A percentile compares a stretch with the other conserved stretches of the same genome.
phyloP scores from a whole-genome alignment of 2,888 invertebrate species.

The Achlya flavicornis region DNA sequence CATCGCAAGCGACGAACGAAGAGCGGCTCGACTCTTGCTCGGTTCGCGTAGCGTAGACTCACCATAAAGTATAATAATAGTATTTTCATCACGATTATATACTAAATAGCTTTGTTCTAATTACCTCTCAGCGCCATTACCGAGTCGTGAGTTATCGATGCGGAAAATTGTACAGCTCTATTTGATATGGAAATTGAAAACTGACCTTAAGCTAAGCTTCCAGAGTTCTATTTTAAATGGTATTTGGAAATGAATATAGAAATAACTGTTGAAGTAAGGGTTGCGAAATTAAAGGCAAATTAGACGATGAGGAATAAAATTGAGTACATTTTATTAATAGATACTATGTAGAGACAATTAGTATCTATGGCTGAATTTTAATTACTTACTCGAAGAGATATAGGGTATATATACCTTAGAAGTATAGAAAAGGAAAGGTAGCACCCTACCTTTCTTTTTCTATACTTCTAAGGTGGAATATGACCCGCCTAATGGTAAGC shows the following conservation, averaged over 20 bases:
- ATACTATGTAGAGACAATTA: not conserved
- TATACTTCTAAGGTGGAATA: too few relatives aligned
- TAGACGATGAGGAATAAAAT: not conserved
- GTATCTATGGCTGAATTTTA: too few relatives aligned
- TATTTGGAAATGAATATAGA: not conserved
- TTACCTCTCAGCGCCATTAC: not conserved
- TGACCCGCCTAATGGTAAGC: too few relatives aligned
- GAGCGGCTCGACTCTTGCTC: too few relatives aligned
- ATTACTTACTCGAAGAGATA: too few relatives aligned
- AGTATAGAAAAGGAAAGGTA: too few relatives aligned
- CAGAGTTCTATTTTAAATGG: not conserved
- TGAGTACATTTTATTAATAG: not conserved
- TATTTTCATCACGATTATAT: constrained; percentile 3
- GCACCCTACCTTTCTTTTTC: too few relatives aligned
- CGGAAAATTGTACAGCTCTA: not conserved
- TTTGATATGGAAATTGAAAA: not conserved
- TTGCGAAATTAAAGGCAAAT: not conserved
- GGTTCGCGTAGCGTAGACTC: too few relatives aligned
- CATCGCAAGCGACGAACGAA: too few relatives aligned
- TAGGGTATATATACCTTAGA: too few relatives aligned
- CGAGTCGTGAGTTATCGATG: constrained; percentile 1
- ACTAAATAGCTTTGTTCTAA: constrained; percentile 1
- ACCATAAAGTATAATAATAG: not conserved
- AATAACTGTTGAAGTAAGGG: not conserved
- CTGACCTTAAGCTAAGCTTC: not conserved